Conservation (phyloP, 2,113 vertebrate species). For the Hydrochoerus hydrochaeris region DNA sequence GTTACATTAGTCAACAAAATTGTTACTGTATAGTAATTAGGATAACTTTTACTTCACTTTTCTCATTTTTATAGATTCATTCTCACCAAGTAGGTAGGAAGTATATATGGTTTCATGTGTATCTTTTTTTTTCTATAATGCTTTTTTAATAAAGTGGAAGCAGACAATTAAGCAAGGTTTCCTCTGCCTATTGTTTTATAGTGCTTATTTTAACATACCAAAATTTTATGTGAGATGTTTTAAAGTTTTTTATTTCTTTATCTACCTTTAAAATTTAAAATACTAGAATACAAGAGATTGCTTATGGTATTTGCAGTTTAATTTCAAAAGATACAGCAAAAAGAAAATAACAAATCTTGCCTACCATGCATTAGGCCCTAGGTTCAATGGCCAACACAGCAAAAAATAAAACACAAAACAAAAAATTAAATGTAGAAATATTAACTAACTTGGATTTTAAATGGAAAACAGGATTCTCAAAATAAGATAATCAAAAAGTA, state of each 20-base stretch:
- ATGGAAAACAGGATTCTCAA: background rate
- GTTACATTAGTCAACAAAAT: conserved; percentile 32
- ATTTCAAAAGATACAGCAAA: conserved; percentile 21
- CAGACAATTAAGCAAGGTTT: background rate
- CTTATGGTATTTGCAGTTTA: background rate
- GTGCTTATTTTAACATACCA: conserved; percentile 3
- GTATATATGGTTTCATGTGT: background rate
- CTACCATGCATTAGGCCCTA: background rate
- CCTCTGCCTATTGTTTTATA: conserved; percentile 11
- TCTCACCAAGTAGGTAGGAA: background rate
- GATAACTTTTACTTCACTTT: background rate
- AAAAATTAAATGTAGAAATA: background rate
- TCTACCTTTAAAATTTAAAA: conserved; percentile 26
- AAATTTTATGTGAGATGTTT: background rate
- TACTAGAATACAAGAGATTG: conserved; percentile 14
- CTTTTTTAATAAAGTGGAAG: background rate
- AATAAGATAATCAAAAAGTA: background rate
- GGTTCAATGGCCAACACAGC: background rate
- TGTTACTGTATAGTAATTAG: background rate
- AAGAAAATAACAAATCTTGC: background rate
- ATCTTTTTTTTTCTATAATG: background rate
- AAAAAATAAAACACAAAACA: background rate
- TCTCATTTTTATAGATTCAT: background rate
- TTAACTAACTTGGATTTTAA: conserved; percentile 35
- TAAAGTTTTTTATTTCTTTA: conserved; percentile 41